phyloP scores from a whole-genome alignment of 2,888 invertebrate species.

The Conchocele bisecta region DNA sequence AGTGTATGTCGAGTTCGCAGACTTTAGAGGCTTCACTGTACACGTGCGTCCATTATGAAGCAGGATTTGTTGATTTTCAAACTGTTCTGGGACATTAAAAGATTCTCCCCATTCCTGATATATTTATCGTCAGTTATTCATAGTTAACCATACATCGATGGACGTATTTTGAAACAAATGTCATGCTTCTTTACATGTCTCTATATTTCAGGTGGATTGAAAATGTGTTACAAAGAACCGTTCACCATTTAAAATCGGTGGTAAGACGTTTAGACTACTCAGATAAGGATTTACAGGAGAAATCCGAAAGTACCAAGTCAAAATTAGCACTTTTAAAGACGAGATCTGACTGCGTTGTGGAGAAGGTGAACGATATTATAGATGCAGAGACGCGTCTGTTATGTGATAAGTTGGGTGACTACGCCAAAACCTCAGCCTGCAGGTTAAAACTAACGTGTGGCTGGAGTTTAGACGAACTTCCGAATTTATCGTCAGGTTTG shows the following conservation, averaged over 20 bases:
- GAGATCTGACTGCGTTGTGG: slow-evolving; percentile 43
- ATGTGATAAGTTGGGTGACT: too few species aligned
- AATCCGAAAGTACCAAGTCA: slow-evolving; percentile 40
- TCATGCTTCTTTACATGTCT: too few species aligned
- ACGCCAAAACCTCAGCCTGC: too few species aligned
- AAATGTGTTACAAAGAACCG: slow-evolving; percentile 59
- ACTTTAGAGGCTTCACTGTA: too few species aligned
- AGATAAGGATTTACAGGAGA: slow-evolving; percentile 58
- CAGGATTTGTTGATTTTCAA: too few species aligned
- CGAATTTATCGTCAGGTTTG: slow-evolving; percentile 33
- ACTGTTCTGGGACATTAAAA: too few species aligned
- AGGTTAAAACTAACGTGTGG: slow-evolving; percentile 28
- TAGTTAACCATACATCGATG: too few species aligned
- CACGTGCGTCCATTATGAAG: background rate
- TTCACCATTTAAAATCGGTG: slow-evolving; percentile 61
- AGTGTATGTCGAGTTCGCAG: too few species aligned
- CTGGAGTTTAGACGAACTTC: slow-evolving; percentile 57
- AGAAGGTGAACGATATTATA: slow-evolving; percentile 37
- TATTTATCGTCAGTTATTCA: too few species aligned
- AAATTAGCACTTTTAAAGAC: slow-evolving; percentile 51
- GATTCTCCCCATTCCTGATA: too few species aligned
- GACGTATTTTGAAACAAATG: too few species aligned
- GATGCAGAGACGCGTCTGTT: slow-evolving; percentile 36
- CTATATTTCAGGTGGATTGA: slow-evolving; percentile 69
- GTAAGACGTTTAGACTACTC: slow-evolving; percentile 58